A percentile compares a stretch with the other conserved stretches of the same genome.
These are phyloP conservation scores for Drepanosiphum platanoidis DNA, from an alignment of 2,888 invertebrate species.

Conservation along the genomic window DNA sequence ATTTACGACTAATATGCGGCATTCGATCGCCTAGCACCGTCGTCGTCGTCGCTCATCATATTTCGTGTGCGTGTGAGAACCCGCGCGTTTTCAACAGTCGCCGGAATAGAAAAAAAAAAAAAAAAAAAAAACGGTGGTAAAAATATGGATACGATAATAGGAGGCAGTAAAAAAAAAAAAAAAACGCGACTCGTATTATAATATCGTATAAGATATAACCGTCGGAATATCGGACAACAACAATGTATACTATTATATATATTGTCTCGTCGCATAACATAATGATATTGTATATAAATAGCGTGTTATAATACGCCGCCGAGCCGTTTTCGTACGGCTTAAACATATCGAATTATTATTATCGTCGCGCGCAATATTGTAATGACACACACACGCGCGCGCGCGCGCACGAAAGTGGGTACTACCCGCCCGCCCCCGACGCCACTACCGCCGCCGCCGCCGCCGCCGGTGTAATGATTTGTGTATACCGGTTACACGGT, in stretches of 20 bases:
- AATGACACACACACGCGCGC: slow-evolving; percentile 15
- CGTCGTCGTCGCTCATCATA: background rate
- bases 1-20: background rate
- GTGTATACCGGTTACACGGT: slow-evolving; percentile 34
- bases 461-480: background rate
- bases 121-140: background rate
- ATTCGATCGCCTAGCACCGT: background rate
- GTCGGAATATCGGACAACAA: background rate
- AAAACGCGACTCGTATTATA: background rate
- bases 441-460: background rate
- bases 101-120: background rate
- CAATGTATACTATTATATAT: background rate
- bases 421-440: background rate
- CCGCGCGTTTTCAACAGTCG: background rate
- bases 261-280: background rate
- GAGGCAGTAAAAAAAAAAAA: background rate
- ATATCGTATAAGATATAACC: background rate
- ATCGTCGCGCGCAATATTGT: background rate
- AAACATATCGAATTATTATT: slow-evolving; percentile 33
- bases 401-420: background rate
- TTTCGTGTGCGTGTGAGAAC: slow-evolving; percentile 11
- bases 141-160: slow-evolving; percentile 1
- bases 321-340: background rate
- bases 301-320: background rate
- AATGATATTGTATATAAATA: no score